phyloP scores from a whole-genome alignment of 2,113 vertebrate genomes.

The Apus apus region DNA sequence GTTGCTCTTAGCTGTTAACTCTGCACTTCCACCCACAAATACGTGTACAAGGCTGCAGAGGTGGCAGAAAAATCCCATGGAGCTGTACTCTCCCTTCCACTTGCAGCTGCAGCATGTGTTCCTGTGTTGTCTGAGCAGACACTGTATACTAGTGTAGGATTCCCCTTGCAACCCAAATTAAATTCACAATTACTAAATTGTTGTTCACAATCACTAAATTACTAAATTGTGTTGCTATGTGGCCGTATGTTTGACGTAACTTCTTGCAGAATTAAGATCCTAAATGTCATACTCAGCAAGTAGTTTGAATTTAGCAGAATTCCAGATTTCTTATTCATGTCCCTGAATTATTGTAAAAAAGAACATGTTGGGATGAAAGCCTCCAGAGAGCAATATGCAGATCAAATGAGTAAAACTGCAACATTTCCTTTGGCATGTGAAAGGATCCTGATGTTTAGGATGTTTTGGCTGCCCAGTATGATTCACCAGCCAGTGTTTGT shows the following conservation, averaged over 20 bases:
- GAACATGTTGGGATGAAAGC: neutral
- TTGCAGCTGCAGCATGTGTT: rapidly evolving
- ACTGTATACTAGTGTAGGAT: rapidly evolving
- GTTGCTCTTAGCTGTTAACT: neutral
- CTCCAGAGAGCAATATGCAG: neutral
- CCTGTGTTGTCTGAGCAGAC: rapidly evolving
- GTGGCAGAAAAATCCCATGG: neutral
- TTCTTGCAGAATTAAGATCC: neutral
- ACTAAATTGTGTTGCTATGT: neutral
- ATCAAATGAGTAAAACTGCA: neutral
- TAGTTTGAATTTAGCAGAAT: neutral
- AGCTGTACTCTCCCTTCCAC: neutral
- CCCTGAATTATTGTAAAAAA: neutral
- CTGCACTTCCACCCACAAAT: neutral
- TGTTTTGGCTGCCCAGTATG: neutral
- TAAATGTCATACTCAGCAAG: neutral
- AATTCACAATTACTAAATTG: neutral
- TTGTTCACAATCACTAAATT: too few relatives aligned
- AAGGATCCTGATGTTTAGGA: neutral
- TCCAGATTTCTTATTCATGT: neutral
- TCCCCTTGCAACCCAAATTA: neutral
- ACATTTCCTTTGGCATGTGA: neutral
- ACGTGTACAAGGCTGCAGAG: neutral
- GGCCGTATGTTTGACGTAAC: neutral
- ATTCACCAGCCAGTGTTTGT: neutral